Evolutionary conservation across 1,140 invertebrate species (phyloP), one percentile per base, ranked within the genome.

Genomic region (Mya arenaria): DNA sequence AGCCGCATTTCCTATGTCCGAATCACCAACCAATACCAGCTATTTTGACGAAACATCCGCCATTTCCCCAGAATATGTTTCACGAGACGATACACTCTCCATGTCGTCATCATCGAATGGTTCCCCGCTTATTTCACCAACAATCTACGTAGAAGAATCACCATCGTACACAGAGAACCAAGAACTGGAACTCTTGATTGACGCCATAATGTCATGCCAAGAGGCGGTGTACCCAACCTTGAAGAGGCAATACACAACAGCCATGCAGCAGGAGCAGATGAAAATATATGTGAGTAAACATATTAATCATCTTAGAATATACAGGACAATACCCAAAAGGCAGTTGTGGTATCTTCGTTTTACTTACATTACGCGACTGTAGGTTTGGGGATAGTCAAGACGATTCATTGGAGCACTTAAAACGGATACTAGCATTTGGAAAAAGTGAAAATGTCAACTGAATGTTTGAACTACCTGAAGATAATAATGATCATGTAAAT

Each of bases 151-250:
- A 30, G 62, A 75, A 44, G 39, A 48, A 15, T 34, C 48, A 23
- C 73, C 58, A 34, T 37, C 5, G 4, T 65, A 52, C 23, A 37
- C 34, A 15, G 36, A 63, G 44, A 74, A 73, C 52, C 66, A 25
- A 32, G 79, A 82, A 41, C 60, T 82, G 1, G 71, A 82, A 34
- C 44, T 66, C 19, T 62, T 82, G 4, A 65, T 82, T 23, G 79
- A 82, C 28, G 71, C 79, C 10, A 32, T 82, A 4, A 56, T 82
- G 17, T 82, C 79, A 30, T 82, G 79, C 34, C 79, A 82, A 32
- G 79, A 82, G 1, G 71, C 71, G 25, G 71, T 82, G 13, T 82
- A 82, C 37, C 79, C 79, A 44, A 52, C 52, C 34, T 34, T 82
- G 28, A 82, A 74, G 44, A 82, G 66, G 62, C 65, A 69, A 5